Evolutionary conservation across 2,888 invertebrate species (phyloP), one percentile per base, ranked within the genome.

Genomic region (Tyria jacobaeae): DNA sequence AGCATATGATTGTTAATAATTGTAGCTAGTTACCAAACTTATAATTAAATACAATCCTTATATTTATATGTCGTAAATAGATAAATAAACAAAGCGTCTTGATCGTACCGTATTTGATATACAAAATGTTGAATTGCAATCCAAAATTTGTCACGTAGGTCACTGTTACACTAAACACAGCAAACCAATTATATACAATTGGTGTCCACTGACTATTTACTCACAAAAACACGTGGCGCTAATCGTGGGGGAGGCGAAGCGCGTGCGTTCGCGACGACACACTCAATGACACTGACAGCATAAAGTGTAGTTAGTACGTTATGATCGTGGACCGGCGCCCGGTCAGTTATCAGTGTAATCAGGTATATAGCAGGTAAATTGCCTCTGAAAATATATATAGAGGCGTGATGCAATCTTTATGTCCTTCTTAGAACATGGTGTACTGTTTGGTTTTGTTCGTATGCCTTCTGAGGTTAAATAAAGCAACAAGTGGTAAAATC

Each of bases 201-300:
- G 64, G 68, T 75, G 69, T 71, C 71, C 84, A 82, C 81, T 79
- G 77, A 71, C 82, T 89, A 89, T 89, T 90, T 90, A 89, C 89
- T 85, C 88, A 90, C 89, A 90, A 88, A 85, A 84, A 83, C 89
- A 88, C 89, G 89, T 89, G 86, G 81, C 71, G 73, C 56, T 70
- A 69, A 66, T 55, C 62, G 63, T 56, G 54, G 56, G 62, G 57
- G 69, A 70, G 73, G 79, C 70, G 57, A 68, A 69, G 69, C 51
- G 80, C 89, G 88, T 84, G 85, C 85, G 83, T 64, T 52, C 87
- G 78, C 80, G 70, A 57, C 79, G 81, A 73, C 83, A 81, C 75
- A 75, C 75, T 70, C 66, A 84, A 71, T 87, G 86, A 89, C 84
- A 91, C 90, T 90, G 86, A 84, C 79, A 69, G 70, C 55, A 55